Conservation (phyloP, 2,888 invertebrate genomes). For the Caenorhabditis sp. region DNA sequence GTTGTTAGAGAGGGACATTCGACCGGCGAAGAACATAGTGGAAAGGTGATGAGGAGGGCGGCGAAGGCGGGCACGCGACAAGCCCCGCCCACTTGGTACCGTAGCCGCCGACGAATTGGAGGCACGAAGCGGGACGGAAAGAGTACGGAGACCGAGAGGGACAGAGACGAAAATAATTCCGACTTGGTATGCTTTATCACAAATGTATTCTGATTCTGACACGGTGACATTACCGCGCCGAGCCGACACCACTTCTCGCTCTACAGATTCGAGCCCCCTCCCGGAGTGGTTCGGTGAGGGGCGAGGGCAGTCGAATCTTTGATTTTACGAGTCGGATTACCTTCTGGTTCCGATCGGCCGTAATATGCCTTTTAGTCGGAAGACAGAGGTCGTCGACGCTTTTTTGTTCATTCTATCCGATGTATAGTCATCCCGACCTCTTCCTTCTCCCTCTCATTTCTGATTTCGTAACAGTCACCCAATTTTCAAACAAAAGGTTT, state of each 20-base stretch:
- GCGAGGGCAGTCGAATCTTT: no score
- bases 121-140: not conserved
- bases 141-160: not conserved
- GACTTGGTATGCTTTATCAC: not conserved
- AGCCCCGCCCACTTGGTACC: not conserved
- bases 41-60: not conserved
- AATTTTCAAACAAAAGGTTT: no score
- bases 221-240: no score
- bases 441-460: no score
- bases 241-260: no score
- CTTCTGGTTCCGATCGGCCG: not conserved
- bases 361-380: slow-evolving; percentile 9
- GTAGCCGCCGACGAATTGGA: slow-evolving; percentile 10
- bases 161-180: not conserved
- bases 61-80: not conserved
- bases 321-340: slow-evolving; percentile 33
- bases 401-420: no score
- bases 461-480: no score
- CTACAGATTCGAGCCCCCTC: no score
- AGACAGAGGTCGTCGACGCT: not conserved
- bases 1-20: not conserved
- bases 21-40: slow-evolving; percentile 3
- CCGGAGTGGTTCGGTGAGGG: not conserved
- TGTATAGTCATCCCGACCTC: no score
- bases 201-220: not conserved